phyloP scores from a whole-genome alignment of 37 sponge, comb jelly and placozoan genomes.

The Ianthella basta region DNA sequence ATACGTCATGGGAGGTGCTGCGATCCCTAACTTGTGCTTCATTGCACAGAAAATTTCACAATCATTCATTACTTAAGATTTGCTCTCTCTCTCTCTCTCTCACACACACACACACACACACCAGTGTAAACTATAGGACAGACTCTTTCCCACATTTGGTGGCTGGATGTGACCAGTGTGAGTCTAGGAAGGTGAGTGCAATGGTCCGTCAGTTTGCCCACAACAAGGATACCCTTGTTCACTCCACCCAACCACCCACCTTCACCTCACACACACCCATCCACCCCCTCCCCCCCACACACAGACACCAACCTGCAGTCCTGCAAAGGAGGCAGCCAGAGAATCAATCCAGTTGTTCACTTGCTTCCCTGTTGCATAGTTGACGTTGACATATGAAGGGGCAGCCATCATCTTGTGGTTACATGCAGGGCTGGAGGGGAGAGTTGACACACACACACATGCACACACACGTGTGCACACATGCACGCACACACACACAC shows the following conservation, averaged over 20 bases:
- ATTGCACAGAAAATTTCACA: no score
- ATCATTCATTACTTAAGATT: no score
- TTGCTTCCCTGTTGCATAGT: conserved; percentile 79
- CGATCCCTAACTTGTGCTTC: no score
- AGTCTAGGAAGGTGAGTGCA: no score
- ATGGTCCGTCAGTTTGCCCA: no score
- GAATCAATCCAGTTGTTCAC: conserved; percentile 93
- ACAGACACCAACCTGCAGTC: conserved; percentile 76
- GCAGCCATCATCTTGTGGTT: conserved; percentile 36
- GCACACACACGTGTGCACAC: not conserved
- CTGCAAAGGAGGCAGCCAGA: conserved; percentile 93
- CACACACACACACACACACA: conserved; percentile 12
- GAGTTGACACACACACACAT: not conserved
- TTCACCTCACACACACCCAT: conserved; percentile 7
- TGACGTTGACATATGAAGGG: conserved; percentile 82
- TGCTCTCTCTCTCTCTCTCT: no score
- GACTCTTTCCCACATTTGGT: not conserved
- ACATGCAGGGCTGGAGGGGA: conserved; percentile 49
- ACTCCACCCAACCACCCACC: not conserved
- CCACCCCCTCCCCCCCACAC: conserved; percentile 6
- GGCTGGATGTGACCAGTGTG: no score
- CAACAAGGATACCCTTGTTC: no score
- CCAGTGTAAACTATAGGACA: not conserved
- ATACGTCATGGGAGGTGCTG: no score
- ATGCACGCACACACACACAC: not conserved